Evolutionary conservation across 2,797 vertebrate species (phyloP).

Genomic region (Luscinia luscinia): DNA sequence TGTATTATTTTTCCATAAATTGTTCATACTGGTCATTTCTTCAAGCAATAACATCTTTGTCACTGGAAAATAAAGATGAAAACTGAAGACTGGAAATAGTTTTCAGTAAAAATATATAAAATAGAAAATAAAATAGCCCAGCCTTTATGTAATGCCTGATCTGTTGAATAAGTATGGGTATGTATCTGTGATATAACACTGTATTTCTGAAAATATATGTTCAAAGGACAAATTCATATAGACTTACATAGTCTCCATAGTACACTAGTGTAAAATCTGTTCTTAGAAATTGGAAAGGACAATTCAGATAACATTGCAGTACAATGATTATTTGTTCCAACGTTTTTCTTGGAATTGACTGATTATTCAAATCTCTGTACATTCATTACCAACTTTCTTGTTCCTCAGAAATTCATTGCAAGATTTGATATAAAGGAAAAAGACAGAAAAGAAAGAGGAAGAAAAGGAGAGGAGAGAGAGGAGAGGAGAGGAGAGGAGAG

Average conservation of each 20-base stretch:
- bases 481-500: no score
- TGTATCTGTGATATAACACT: neutral
- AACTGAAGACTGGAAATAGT: neutral
- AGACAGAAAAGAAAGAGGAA: neutral
- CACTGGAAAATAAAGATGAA: neutral
- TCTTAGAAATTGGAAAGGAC: neutral
- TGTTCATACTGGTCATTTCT: neutral
- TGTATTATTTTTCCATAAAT: neutral
- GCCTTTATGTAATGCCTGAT: neutral
- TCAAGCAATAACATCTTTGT: neutral
- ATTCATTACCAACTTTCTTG: conserved; percentile 9
- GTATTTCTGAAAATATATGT: neutral
- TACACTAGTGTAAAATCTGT: neutral
- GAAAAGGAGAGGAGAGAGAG: neutral
- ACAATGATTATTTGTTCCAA: neutral
- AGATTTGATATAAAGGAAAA: neutral
- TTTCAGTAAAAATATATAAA: neutral
- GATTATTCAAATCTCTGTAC: neutral
- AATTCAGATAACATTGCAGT: neutral
- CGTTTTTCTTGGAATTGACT: conserved; percentile 10
- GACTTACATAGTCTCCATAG: neutral
- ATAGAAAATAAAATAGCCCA: neutral
- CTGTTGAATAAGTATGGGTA: neutral
- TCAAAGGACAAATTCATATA: neutral
- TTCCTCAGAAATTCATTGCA: neutral